Base-by-base conservation (phyloP, 1,140 invertebrate species). In the Bombus confusus region DNA sequence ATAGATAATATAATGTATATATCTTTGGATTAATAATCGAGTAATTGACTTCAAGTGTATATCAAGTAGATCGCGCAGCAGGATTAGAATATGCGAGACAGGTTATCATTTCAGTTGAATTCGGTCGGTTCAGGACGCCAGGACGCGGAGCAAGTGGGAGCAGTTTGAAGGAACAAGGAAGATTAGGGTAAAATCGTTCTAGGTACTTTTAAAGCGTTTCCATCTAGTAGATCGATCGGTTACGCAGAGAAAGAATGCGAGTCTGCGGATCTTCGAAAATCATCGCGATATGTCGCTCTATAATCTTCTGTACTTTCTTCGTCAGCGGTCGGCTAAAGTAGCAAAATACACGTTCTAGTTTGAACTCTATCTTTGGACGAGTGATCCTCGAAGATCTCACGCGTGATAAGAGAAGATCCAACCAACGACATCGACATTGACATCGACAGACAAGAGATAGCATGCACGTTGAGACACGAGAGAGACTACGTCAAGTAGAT, bases 1-100 rank as follows among this genome's bases (percentile, higher is more conserved):
- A 92, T 94, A 76, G 43, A 68, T 82, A 66, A 81, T 57, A n/a
- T 83, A 83, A 82, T 82, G 13, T 80, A 79, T 79, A 79, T 87
- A 92, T 93, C 87, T 90, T 91, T 84, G 91, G 90, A 86, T 92
- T 91, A 92, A 93, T 79, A 34, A 84, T 94, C 92, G 90, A 93
- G 89, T 95, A 95, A 94, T 95, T 95, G 93, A 95, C 94, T 94
- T 95, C 81, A 93, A 95, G 94, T 95, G 93, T 85, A 69, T 83
- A 71, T 80, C 68, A 52, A 72, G 68, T 85, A 87, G 83, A 88
- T 94, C 92, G 86, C 93, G 92, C 92, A 72, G 88, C 88, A 91
- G 88, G 82, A 87, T 85, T 64, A 83, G 86, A 88, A 62, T 69
- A 41, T 59, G 64, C 37, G 76, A 77, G 68, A 80, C 13, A 83